phyloP scores from a whole-genome alignment of 2,113 vertebrate genomes.

The Microcebus ravelobensis region DNA sequence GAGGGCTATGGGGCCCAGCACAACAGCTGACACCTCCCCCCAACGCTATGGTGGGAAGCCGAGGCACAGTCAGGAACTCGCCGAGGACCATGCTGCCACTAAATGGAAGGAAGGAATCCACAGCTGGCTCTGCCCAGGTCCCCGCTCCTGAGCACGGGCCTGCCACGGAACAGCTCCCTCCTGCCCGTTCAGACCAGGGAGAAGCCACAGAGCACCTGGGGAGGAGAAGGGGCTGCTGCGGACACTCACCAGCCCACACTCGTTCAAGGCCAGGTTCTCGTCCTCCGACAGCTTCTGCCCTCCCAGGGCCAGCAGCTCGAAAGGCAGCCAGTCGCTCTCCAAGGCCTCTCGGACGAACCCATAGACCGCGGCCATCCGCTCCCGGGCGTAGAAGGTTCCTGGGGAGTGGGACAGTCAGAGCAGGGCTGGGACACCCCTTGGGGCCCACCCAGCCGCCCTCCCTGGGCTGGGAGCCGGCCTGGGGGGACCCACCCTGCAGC shows the following conservation, averaged over 20 bases:
- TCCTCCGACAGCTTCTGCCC: slow-evolving; percentile 91
- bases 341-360: slow-evolving; percentile 91
- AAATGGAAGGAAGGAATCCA: neutral
- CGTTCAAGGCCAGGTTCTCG: slow-evolving; percentile 89
- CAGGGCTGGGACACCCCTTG: no score
- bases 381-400: slow-evolving; percentile 96
- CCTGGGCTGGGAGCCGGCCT: no score
- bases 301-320: slow-evolving; percentile 92
- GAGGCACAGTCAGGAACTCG: neutral
- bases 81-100: accelerated
- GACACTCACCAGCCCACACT: slow-evolving; percentile 91
- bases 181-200: accelerated
- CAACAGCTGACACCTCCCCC: neutral
- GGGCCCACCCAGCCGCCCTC: neutral
- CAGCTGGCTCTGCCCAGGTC: neutral
- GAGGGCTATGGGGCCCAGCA: no score
- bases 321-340: slow-evolving; percentile 94
- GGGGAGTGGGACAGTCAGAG: neutral
- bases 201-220: neutral
- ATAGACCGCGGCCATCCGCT: slow-evolving; percentile 88
- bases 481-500: slow-evolving; percentile 88
- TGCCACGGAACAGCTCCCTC: neutral
- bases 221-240: accelerated
- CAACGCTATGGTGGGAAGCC: neutral
- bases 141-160: neutral